Conservation (phyloP, 2,888 invertebrate species). For the Conus canariensis region DNA sequence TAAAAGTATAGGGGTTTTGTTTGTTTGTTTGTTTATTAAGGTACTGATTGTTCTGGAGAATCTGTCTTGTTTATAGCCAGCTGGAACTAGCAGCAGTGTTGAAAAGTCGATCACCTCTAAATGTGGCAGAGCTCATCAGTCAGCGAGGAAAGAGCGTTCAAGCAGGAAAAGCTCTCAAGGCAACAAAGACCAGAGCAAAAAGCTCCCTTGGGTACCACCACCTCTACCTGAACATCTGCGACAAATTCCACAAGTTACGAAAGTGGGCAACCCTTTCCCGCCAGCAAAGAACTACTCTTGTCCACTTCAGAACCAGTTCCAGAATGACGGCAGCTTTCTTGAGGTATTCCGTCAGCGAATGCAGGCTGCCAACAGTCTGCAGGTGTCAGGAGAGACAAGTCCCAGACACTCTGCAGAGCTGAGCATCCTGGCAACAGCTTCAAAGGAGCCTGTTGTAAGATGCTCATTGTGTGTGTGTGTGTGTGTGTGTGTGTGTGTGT, state of each 20-base stretch:
- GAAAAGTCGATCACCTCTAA: background rate
- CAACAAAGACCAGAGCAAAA: background rate
- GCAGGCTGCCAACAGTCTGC: constrained; percentile 80
- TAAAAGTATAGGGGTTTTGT: background rate
- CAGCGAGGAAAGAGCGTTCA: background rate
- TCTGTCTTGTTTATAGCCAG: constrained; percentile 11
- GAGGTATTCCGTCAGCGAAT: constrained; percentile 92
- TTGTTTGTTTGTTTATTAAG: background rate
- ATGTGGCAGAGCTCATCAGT: background rate
- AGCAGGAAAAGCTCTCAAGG: background rate
- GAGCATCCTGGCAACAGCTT: background rate
- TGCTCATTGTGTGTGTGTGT: background rate
- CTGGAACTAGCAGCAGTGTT: background rate
- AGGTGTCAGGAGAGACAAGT: background rate
- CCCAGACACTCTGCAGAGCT: background rate
- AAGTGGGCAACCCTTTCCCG: constrained; percentile 39
- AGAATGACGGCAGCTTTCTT: constrained; percentile 93
- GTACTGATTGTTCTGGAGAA: background rate
- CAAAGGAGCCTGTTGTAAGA: background rate
- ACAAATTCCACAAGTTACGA: background rate
- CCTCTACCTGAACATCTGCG: constrained; percentile 33
- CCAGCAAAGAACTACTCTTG: constrained; percentile 36
- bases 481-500: constrained; percentile 9
- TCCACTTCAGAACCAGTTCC: constrained; percentile 80
- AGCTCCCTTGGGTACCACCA: constrained; percentile 31